Evolutionary conservation across 2,797 vertebrate species (phyloP).

Genomic region (Toxotes lorentzi): DNA sequence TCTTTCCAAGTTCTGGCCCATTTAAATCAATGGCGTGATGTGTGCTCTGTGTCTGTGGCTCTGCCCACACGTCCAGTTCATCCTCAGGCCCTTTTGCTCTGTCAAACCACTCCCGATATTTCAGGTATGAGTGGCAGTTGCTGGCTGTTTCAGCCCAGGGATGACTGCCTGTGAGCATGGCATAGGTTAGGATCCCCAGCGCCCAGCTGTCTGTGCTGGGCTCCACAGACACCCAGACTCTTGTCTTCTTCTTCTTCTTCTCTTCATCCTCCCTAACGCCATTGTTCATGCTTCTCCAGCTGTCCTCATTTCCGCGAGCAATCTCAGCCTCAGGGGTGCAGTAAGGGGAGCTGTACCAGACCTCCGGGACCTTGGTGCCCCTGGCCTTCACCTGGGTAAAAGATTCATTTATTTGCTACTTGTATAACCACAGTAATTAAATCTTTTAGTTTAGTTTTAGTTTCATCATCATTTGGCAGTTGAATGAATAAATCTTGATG

Average conservation of each 20-base stretch:
- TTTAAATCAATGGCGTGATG: background rate
- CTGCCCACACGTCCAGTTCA: constrained; percentile 64
- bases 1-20: background rate
- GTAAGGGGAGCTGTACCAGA: constrained; percentile 89
- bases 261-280: constrained; percentile 3
- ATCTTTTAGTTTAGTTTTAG: too few relatives aligned
- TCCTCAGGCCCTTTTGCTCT: constrained; percentile 21
- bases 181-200: constrained; percentile 91
- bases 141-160: constrained; percentile 91
- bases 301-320: constrained; percentile 63
- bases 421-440: background rate
- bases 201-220: constrained; percentile 92
- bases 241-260: constrained; percentile 23
- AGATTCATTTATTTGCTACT: background rate
- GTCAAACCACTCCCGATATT: constrained; percentile 87
- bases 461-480: too few relatives aligned
- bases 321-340: constrained; percentile 89
- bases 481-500: accelerated
- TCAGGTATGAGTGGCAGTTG: constrained; percentile 87
- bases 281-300: constrained; percentile 59
- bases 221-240: constrained; percentile 86
- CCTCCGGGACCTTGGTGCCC: constrained; percentile 77
- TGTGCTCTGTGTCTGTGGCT: background rate
- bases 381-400: constrained; percentile 76
- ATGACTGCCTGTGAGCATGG: constrained; percentile 91